These are phyloP conservation scores for Elgaria multicarinata DNA, from an alignment of 2,113 vertebrate species.

Conservation along the genomic window DNA sequence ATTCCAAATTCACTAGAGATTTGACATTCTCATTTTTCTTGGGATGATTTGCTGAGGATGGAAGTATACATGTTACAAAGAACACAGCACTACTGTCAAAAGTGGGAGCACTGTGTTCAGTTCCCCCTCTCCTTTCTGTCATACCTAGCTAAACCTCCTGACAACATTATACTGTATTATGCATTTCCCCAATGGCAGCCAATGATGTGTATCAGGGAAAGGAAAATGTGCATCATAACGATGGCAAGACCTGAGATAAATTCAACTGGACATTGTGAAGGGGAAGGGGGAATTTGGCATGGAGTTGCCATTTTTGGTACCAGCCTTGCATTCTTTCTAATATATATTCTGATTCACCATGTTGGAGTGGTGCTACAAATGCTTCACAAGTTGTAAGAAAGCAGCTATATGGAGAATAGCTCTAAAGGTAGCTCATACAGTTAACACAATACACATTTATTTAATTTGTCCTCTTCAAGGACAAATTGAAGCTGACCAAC, in stretches of 20 bases:
- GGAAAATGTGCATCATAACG: not conserved
- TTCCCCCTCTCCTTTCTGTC: too few relatives aligned
- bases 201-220: not conserved
- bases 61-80: not conserved
- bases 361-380: not conserved
- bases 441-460: not conserved
- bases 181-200: not conserved
- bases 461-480: slow-evolving; percentile 6
- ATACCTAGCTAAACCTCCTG: not conserved
- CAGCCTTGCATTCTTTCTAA: not conserved
- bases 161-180: not conserved
- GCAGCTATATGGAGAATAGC: not conserved
- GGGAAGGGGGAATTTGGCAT: not conserved
- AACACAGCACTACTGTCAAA: not conserved
- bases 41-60: not conserved
- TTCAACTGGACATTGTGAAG: not conserved
- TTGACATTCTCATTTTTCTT: not conserved
- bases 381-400: not conserved
- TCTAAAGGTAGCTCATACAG: slow-evolving; percentile 3
- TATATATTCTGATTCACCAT: not conserved
- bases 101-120: not conserved
- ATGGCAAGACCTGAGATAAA: not conserved
- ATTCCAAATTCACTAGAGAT: too few relatives aligned
- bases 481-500: slow-evolving; percentile 12
- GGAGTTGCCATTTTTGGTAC: not conserved